These are phyloP conservation scores for Euphydryas editha DNA, from an alignment of 2,888 invertebrate genomes.

Conservation along the genomic window DNA sequence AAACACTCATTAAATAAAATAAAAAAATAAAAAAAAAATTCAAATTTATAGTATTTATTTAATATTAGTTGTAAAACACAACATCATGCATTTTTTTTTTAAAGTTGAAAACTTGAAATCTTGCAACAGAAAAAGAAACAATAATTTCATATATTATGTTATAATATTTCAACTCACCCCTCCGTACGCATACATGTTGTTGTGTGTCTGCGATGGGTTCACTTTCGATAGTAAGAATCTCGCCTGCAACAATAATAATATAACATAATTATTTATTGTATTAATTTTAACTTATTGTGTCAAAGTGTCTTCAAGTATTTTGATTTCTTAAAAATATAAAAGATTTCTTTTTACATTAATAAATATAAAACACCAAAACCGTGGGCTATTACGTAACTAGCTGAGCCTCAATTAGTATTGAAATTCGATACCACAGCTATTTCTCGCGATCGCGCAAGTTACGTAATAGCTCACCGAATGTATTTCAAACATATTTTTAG, in stretches of 20 bases:
- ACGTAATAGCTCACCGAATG: no score
- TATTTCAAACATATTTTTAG: no score
- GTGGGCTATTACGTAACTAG: no score
- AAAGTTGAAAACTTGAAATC: background rate
- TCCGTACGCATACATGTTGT: conserved; percentile 98
- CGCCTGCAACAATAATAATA: conserved; percentile 84
- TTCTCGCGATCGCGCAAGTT: no score
- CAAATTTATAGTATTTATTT: background rate
- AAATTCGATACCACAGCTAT: no score
- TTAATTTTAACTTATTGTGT: no score
- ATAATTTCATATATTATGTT: background rate
- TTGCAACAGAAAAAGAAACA: background rate
- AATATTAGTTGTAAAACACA: no score
- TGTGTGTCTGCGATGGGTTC: conserved; percentile 99
- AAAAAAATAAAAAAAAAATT: background rate
- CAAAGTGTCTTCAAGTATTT: no score
- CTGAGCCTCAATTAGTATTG: no score
- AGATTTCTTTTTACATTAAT: no score
- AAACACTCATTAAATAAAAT: conserved; percentile 10
- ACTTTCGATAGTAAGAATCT: conserved; percentile 99
- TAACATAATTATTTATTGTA: background rate
- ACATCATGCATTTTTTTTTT: background rate
- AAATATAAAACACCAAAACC: no score
- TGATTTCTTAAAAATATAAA: no score
- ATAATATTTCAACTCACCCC: conserved; percentile 85